Evolutionary conservation across 2,888 invertebrate genomes (phyloP).

Genomic region (Actias luna): DNA sequence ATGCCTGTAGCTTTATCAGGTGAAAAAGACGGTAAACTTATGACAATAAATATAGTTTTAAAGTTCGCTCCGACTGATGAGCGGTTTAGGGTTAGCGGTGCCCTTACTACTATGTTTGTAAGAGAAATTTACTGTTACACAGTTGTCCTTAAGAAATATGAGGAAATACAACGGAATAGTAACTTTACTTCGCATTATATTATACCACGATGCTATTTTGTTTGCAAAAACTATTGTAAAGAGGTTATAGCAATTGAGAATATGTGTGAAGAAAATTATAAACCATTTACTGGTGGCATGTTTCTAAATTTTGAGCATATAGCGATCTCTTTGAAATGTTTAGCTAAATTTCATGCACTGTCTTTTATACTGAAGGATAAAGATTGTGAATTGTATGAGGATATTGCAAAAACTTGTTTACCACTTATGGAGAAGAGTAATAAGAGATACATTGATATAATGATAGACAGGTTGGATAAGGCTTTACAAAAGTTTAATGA

Average conservation of each 20-base stretch:
- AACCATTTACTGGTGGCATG: slow-evolving; percentile 44
- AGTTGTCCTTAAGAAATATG: slow-evolving; percentile 47
- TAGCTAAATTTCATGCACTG: slow-evolving; percentile 65
- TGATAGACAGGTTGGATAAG: slow-evolving; percentile 60
- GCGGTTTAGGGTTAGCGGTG: slow-evolving; percentile 64
- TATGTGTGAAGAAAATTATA: slow-evolving; percentile 55
- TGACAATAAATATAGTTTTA: slow-evolving; percentile 48
- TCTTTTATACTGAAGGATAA: slow-evolving; percentile 55
- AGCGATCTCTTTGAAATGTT: slow-evolving; percentile 46
- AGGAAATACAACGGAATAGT: slow-evolving; percentile 39
- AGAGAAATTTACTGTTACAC: slow-evolving; percentile 66
- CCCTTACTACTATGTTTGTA: slow-evolving; percentile 59
- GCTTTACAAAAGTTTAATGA: slow-evolving; percentile 50
- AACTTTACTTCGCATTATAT: slow-evolving; percentile 31
- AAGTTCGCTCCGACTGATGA: slow-evolving; percentile 71
- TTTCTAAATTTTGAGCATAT: slow-evolving; percentile 62
- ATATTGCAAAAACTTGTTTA: slow-evolving; percentile 47
- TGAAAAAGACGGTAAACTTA: slow-evolving; percentile 26
- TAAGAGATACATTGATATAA: slow-evolving; percentile 58
- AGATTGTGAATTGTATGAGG: slow-evolving; percentile 40
- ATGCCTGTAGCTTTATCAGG: slow-evolving; percentile 55
- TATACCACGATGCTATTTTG: slow-evolving; percentile 58
- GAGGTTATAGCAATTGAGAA: slow-evolving; percentile 65
- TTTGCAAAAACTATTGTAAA: slow-evolving; percentile 53
- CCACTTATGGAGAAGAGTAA: slow-evolving; percentile 54